Conservation (phyloP, 2,888 invertebrate species). For the Hemistola chrysoprasaria region DNA sequence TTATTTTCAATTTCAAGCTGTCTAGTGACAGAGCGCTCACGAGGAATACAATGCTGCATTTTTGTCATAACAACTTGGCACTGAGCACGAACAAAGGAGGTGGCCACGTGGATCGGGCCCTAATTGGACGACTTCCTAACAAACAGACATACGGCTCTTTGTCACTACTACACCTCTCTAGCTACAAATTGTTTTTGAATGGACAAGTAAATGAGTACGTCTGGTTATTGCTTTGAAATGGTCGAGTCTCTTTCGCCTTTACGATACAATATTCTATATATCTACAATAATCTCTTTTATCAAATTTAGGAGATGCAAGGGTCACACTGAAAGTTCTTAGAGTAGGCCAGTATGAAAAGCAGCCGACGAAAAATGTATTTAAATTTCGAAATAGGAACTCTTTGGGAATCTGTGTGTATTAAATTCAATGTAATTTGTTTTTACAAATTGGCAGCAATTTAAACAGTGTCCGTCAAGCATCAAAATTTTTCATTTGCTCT, state of each 20-base stretch:
- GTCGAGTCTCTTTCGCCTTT: slow-evolving; percentile 4
- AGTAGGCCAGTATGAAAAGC: too few relatives aligned
- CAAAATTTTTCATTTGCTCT: too few relatives aligned
- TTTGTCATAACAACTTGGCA: slow-evolving; percentile 37
- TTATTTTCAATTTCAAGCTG: slow-evolving; percentile 32
- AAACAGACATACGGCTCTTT: slow-evolving; percentile 11
- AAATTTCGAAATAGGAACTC: too few relatives aligned
- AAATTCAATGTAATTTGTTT: too few relatives aligned
- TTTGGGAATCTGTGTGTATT: too few relatives aligned
- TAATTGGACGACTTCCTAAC: slow-evolving; percentile 39
- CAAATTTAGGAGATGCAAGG: too few relatives aligned
- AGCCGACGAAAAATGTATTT: too few relatives aligned
- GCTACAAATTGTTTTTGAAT: slow-evolving; percentile 6
- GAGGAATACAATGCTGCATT: slow-evolving; percentile 30
- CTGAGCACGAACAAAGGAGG: slow-evolving; percentile 34
- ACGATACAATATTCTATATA: too few relatives aligned
- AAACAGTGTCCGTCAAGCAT: too few relatives aligned
- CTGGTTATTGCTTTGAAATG: background rate
- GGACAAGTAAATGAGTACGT: slow-evolving; percentile 22
- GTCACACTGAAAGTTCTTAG: too few relatives aligned
- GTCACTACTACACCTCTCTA: slow-evolving; percentile 3
- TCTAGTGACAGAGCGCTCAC: slow-evolving; percentile 24
- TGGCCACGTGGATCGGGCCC: slow-evolving; percentile 35
- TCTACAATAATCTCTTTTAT: too few relatives aligned
- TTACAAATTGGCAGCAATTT: too few relatives aligned